phyloP scores from a whole-genome alignment of 2,113 vertebrate genomes.

The Coreoperca whiteheadi region DNA sequence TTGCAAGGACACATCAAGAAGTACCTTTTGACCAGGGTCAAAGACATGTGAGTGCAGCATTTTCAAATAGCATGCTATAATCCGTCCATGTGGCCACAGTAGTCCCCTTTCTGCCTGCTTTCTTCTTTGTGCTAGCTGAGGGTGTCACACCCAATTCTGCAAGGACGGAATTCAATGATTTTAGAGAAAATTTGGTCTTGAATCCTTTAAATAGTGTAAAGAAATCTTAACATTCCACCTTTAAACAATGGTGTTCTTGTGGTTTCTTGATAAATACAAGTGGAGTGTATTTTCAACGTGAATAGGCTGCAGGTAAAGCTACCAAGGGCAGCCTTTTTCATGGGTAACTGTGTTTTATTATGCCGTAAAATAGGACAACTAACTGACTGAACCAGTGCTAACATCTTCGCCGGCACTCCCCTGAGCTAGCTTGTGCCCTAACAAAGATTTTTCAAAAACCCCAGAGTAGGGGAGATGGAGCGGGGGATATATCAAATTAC shows the following conservation, averaged over 20 bases:
- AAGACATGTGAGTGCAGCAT: constrained; percentile 4
- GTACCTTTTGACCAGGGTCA: constrained; percentile 8
- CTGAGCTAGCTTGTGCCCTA: constrained; percentile 60
- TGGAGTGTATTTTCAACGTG: not conserved
- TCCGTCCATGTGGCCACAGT: constrained; percentile 3
- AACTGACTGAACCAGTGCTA: constrained; percentile 49
- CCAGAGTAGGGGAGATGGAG: constrained; percentile 47
- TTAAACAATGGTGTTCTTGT: not conserved
- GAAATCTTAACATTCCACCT: not conserved
- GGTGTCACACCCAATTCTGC: constrained; percentile 5
- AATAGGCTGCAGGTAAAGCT: constrained; percentile 23
- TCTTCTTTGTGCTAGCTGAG: not conserved
- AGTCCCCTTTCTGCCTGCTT: not conserved
- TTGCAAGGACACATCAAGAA: constrained; percentile 42
- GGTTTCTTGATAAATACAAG: constrained; percentile 12
- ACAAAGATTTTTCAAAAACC: constrained; percentile 65
- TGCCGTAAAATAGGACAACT: constrained; percentile 48
- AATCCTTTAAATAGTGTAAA: not conserved
- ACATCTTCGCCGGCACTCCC: constrained; percentile 52
- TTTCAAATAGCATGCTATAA: not conserved
- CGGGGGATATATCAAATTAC: constrained; percentile 78
- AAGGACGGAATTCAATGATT: not conserved
- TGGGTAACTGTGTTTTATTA: constrained; percentile 32
- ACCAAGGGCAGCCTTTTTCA: constrained; percentile 28
- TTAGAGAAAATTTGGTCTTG: not conserved